Evolutionary conservation across 2,797 vertebrate genomes (phyloP), one percentile per base, ranked within the genome.

Genomic region (Rhincodon typus): DNA sequence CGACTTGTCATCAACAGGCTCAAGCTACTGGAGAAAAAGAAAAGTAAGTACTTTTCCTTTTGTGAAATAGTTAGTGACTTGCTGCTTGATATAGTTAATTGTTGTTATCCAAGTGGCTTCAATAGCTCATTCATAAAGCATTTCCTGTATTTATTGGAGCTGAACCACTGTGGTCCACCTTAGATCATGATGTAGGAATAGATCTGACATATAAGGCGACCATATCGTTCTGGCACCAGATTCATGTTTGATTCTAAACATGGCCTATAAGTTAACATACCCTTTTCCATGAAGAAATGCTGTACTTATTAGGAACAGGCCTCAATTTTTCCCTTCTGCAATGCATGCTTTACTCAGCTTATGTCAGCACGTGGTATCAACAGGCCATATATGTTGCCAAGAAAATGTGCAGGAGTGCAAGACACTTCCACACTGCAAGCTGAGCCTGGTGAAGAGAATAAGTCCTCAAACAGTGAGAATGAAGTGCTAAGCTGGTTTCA

Each of bases 21-120:
- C 95, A 99, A 99, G 96, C 98, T 99, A 42, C 97, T 99, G 57
- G 99, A 99, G 97, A 99, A 99, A 96, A 99, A 99, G 97, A 99
- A 99, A 97, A 99, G 99, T 99, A 97, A 98, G 99, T 98, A 96
- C 72, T 72, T 93, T 95, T 7, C 30, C 13, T 53, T 84, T 30
- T 88, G 79, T 77, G 12, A 34, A 42, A 12, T 25, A 34, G 62
- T 38, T 46, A 34, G 21, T 25, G 23, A 21, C 27, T 82, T 91
- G 69, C 46, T 50, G 95, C 94, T 62, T 42, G 66, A 25, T 38
- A 69, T 88, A 53, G 53, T 57, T 82, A 21, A 19, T 86, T 12
- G 25, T 66, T 4, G 10, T 84, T 66, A 46, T 95, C 17, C 53
- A 74, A 30, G 27, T 94, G 2, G 5, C 53, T 2, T 19, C 53